Conservation (phyloP, 2,113 vertebrate species). For the Crypturellus undulatus region DNA sequence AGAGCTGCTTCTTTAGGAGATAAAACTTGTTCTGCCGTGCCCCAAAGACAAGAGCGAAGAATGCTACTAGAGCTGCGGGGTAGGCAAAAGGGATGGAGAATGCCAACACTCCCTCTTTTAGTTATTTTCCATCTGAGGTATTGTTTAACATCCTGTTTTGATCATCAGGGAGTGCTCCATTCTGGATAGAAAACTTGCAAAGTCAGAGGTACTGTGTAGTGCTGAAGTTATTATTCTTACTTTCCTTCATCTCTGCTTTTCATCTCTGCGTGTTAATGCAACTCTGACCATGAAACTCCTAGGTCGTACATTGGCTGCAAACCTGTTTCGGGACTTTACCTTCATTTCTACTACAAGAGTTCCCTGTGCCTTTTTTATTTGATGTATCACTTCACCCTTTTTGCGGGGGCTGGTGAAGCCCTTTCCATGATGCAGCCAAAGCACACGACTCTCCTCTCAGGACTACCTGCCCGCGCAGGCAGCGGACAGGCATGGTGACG, state of each 20-base stretch:
- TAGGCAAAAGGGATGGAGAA: neutral
- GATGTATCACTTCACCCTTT: neutral
- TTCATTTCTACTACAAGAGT: neutral
- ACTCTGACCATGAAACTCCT: conserved; percentile 1
- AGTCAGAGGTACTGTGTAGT: neutral
- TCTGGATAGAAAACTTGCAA: neutral
- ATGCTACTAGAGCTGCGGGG: neutral
- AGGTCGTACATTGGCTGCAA: neutral
- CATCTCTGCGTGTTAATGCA: conserved; percentile 29
- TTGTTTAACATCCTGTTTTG: neutral
- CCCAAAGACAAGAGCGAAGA: neutral
- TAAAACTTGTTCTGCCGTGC: neutral
- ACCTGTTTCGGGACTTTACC: neutral
- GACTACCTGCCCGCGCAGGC: conserved; percentile 10
- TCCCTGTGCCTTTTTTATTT: neutral
- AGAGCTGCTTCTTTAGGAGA: neutral
- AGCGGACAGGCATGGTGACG: neutral
- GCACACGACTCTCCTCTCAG: neutral
- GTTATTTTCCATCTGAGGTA: neutral
- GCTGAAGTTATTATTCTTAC: conserved; percentile 7
- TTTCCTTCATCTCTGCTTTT: conserved; percentile 16
- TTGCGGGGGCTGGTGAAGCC: neutral
- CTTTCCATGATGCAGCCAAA: neutral
- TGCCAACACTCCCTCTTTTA: neutral
- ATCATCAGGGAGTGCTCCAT: neutral